Evolutionary conservation across 2,113 vertebrate species (phyloP).

Genomic region (Mungos mungo): DNA sequence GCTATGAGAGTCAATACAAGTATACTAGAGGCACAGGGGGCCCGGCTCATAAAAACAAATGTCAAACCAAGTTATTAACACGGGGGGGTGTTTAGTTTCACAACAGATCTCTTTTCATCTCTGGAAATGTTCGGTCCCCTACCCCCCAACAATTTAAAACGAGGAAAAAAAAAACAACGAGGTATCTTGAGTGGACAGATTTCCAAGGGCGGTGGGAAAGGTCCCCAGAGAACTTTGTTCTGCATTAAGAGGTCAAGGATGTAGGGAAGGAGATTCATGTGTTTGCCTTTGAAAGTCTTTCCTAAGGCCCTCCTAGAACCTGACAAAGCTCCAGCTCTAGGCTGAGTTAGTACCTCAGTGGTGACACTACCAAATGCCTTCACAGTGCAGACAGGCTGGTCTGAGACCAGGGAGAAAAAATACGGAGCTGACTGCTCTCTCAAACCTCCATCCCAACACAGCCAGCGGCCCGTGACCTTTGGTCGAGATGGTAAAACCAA

Average conservation of each 20-base stretch:
- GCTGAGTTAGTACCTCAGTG: constrained; percentile 36
- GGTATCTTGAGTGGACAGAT: constrained; percentile 63
- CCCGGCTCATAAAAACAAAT: constrained; percentile 87
- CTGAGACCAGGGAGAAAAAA: neutral
- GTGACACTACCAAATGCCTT: neutral
- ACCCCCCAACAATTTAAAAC: constrained; percentile 30
- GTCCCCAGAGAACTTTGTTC: neutral
- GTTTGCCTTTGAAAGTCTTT: constrained; percentile 52
- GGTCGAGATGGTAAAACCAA: constrained; percentile 32
- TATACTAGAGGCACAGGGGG: constrained; percentile 97
- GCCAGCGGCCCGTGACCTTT: constrained; percentile 35
- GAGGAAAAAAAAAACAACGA: neutral
- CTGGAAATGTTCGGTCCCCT: constrained; percentile 64
- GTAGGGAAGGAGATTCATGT: neutral
- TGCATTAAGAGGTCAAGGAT: neutral
- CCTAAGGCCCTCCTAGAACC: constrained; percentile 46
- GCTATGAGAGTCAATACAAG: constrained; percentile 93
- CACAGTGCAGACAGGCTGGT: neutral
- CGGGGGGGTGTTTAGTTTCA: constrained; percentile 78
- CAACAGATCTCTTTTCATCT: constrained; percentile 78
- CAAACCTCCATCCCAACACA: constrained; percentile 12
- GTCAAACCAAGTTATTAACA: constrained; percentile 87
- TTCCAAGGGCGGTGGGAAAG: constrained; percentile 1
- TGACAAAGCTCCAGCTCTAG: constrained; percentile 48
- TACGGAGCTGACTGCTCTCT: neutral